These are phyloP conservation scores for Pandemis heparana DNA, from an alignment of 2,888 invertebrate species.

Conservation along the genomic window DNA sequence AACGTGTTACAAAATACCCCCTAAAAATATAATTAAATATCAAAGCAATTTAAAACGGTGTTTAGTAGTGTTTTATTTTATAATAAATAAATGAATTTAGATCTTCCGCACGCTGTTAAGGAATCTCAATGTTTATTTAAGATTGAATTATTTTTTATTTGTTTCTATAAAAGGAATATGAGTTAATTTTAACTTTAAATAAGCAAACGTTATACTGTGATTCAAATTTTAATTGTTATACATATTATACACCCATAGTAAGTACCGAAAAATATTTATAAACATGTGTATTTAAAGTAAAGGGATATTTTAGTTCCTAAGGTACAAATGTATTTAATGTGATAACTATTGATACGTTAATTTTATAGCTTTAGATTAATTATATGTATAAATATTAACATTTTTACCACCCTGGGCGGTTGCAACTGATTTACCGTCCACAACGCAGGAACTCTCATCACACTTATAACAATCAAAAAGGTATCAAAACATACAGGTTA, in stretches of 20 bases:
- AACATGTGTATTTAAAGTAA: background rate
- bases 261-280: background rate
- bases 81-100: background rate
- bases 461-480: no score
- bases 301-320: slow-evolving; percentile 28
- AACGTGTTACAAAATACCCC: no score
- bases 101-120: background rate
- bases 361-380: background rate
- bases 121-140: background rate
- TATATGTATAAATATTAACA: background rate
- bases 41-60: no score
- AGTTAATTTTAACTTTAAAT: background rate
- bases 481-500: no score
- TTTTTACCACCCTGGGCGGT: background rate
- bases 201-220: slow-evolving; percentile 9
- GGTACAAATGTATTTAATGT: slow-evolving; percentile 73
- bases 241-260: background rate
- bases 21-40: no score
- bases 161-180: background rate
- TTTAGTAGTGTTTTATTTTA: background rate
- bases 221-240: slow-evolving; percentile 1
- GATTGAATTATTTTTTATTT: background rate
- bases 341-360: slow-evolving; percentile 54
- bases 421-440: background rate
- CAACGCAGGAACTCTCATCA: no score